phyloP scores from a whole-genome alignment of 1,140 invertebrate species.

The Dufourea novaeangliae region DNA sequence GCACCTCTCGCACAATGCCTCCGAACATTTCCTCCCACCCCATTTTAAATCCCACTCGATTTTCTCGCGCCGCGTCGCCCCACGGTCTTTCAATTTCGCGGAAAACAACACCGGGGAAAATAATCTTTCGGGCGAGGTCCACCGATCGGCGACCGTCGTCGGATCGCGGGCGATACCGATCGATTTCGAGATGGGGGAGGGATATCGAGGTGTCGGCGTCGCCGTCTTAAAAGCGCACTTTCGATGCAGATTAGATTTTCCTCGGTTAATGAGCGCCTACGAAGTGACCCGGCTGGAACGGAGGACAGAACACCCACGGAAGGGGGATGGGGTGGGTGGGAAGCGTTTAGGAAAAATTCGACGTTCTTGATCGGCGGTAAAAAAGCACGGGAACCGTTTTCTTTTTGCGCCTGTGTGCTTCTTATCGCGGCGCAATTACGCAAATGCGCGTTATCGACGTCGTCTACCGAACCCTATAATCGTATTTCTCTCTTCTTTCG shows the following conservation, averaged over 20 bases:
- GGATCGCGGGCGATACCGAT: conserved; percentile 25
- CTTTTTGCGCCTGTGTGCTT: conserved; percentile 43
- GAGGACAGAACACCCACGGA: not conserved
- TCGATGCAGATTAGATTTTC: conserved; percentile 63
- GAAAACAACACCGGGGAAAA: not conserved
- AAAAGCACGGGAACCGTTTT: conserved; percentile 53
- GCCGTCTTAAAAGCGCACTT: conserved; percentile 49
- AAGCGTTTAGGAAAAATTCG: conserved; percentile 51
- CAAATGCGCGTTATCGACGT: conserved; percentile 59
- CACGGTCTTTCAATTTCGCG: not conserved
- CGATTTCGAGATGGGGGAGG: conserved; percentile 6
- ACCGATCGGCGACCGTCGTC: conserved; percentile 1
- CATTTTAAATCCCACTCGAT: not conserved
- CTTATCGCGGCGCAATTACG: conserved; percentile 65
- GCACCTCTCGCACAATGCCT: not conserved
- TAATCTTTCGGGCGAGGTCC: not conserved
- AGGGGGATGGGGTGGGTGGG: conserved; percentile 24
- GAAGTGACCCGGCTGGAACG: conserved; percentile 39
- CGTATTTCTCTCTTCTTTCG: not conserved
- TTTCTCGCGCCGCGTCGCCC: not conserved
- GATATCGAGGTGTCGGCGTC: conserved; percentile 4
- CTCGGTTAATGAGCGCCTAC: conserved; percentile 51
- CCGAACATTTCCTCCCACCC: not conserved
- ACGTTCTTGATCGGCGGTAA: conserved; percentile 43
- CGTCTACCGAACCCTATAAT: not conserved